phyloP scores from a whole-genome alignment of 2,888 invertebrate species.

The Tinea pellionella region DNA sequence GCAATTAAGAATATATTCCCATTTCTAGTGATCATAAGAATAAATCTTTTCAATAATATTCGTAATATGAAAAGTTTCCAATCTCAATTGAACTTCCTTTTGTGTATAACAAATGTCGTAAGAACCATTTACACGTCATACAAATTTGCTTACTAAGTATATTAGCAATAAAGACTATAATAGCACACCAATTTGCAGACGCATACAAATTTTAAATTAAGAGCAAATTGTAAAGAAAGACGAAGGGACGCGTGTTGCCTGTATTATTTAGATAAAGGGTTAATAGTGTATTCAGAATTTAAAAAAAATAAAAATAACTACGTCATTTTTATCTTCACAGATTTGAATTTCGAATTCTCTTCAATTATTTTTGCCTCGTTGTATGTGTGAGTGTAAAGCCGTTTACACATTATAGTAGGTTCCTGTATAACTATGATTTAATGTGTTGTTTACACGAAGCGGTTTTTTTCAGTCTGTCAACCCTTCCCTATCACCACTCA shows the following conservation, averaged over 20 bases:
- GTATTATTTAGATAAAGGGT: slow-evolving; percentile 15
- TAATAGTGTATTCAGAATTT: slow-evolving; percentile 12
- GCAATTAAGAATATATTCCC: not conserved
- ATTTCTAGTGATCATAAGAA: not conserved
- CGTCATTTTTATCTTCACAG: not conserved
- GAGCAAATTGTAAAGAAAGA: slow-evolving; percentile 10
- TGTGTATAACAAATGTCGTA: not conserved
- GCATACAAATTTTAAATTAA: not conserved
- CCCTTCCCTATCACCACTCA: too few species aligned
- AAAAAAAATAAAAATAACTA: not conserved
- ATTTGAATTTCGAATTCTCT: not conserved
- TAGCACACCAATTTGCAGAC: not conserved
- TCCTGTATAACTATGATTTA: too few species aligned
- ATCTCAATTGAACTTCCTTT: slow-evolving; percentile 15
- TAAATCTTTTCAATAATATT: slow-evolving; percentile 14
- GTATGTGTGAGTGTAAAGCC: not conserved
- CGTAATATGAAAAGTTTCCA: slow-evolving; percentile 15
- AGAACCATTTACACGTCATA: not conserved
- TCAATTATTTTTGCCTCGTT: not conserved
- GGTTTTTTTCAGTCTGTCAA: too few species aligned
- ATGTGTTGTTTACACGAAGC: too few species aligned
- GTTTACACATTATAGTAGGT: not conserved
- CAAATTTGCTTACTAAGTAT: not conserved
- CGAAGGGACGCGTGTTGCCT: slow-evolving; percentile 12
- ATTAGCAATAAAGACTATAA: not conserved